phyloP scores from a whole-genome alignment of 2,797 vertebrate species.

The Arnoldichthys spilopterus region DNA sequence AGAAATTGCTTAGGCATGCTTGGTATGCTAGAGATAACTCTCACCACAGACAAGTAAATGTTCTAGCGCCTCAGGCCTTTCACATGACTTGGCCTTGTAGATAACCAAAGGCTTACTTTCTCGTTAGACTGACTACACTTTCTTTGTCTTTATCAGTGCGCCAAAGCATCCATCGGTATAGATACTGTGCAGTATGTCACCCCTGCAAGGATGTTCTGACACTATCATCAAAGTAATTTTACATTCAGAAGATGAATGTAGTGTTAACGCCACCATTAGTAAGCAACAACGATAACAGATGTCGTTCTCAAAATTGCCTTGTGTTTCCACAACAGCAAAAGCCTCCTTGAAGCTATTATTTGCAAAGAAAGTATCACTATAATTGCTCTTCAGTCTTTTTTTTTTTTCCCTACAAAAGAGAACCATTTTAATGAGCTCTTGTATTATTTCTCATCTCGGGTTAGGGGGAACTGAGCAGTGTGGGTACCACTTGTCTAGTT shows the following conservation, averaged over 20 bases:
- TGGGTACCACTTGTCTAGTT: constrained; percentile 6
- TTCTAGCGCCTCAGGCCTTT: constrained; percentile 1
- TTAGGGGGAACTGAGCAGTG: background rate
- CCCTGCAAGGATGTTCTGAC: background rate
- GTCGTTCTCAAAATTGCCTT: constrained; percentile 2
- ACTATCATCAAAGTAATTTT: background rate
- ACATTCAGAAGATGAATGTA: background rate
- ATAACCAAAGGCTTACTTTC: background rate
- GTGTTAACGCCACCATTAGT: background rate
- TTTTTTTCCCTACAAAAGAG: constrained; percentile 3
- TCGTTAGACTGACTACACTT: background rate
- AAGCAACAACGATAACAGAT: background rate
- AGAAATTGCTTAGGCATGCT: constrained; percentile 31
- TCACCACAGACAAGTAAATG: constrained; percentile 8
- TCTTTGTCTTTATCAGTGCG: background rate
- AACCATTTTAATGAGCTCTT: constrained; percentile 31
- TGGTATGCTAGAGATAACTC: constrained; percentile 21
- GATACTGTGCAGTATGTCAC: background rate
- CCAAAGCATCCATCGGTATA: background rate
- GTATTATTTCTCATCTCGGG: background rate
- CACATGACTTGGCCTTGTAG: background rate
- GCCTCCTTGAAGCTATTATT: constrained; percentile 4
- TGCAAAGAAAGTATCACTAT: background rate
- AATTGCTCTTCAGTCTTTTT: constrained; percentile 3
- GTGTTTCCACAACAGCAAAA: background rate